Percentiles rank a stretch among this genome's conserved stretches.
Evolutionary conservation across 2,888 invertebrate genomes (phyloP).

Genomic region (Drosophila birchii): DNA sequence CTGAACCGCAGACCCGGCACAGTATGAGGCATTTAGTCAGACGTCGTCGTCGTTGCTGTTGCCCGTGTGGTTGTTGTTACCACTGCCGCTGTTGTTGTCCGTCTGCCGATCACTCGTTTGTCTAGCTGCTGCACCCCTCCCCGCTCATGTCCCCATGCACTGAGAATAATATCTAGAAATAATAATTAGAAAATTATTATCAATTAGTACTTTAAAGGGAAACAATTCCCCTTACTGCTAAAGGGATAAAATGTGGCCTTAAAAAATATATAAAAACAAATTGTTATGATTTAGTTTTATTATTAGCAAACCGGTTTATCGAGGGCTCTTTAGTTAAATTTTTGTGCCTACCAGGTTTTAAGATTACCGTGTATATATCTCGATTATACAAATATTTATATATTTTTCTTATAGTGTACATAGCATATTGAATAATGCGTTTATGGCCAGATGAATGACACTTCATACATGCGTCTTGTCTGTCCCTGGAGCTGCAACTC

Average conservation of each 20-base stretch:
- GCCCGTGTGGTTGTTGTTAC: slow-evolving; percentile 40
- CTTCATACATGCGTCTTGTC: slow-evolving; percentile 80
- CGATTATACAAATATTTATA: background rate
- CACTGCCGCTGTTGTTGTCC: slow-evolving; percentile 56
- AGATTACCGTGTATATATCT: too few relatives aligned
- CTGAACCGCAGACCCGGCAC: slow-evolving; percentile 66
- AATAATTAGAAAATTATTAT: background rate
- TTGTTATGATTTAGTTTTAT: too few relatives aligned
- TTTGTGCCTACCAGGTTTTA: too few relatives aligned
- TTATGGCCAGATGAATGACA: slow-evolving; percentile 84
- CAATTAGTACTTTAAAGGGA: background rate
- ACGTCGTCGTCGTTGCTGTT: slow-evolving; percentile 57
- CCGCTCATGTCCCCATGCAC: slow-evolving; percentile 24
- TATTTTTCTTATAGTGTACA: slow-evolving; percentile 5
- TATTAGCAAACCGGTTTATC: background rate
- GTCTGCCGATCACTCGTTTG: slow-evolving; percentile 80
- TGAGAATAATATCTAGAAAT: background rate
- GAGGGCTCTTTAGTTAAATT: background rate
- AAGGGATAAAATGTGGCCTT: too few relatives aligned
- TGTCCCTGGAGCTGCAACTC: slow-evolving; percentile 49
- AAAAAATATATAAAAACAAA: too few relatives aligned
- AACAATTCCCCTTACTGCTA: background rate
- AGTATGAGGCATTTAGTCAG: slow-evolving; percentile 81
- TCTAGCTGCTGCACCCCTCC: slow-evolving; percentile 68
- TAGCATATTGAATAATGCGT: slow-evolving; percentile 83